Evolutionary conservation across 2,888 invertebrate genomes (phyloP).

Genomic region (Monochamus alternatus): DNA sequence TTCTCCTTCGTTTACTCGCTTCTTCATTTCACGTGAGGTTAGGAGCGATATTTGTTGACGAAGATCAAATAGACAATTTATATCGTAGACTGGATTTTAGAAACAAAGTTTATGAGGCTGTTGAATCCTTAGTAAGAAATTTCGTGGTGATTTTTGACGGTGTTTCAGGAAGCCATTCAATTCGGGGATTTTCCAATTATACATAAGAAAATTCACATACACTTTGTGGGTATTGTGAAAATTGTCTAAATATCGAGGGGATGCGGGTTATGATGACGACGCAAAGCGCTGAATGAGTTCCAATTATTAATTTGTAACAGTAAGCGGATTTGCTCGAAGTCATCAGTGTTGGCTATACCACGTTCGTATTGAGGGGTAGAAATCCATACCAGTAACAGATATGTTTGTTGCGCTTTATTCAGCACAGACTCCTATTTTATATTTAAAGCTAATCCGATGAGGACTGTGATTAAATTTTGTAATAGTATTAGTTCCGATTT

Average conservation of each 20-base stretch:
- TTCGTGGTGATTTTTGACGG: neutral
- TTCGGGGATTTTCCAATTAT: slow-evolving; percentile 1
- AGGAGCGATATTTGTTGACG: slow-evolving; percentile 12
- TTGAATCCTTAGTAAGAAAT: too few relatives aligned
- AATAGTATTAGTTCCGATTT: slow-evolving; percentile 25
- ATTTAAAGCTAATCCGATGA: slow-evolving; percentile 34
- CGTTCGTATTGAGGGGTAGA: slow-evolving; percentile 34
- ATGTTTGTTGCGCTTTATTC: slow-evolving; percentile 32
- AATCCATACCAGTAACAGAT: slow-evolving; percentile 35
- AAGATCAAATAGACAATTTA: slow-evolving; percentile 10
- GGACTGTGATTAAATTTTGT: slow-evolving; percentile 33
- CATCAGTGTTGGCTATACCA: slow-evolving; percentile 53
- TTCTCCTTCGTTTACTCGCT: slow-evolving; percentile 34
- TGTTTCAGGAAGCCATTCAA: slow-evolving; percentile 8
- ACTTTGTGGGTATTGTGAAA: slow-evolving; percentile 27
- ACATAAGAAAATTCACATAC: slow-evolving; percentile 22
- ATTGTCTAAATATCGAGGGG: slow-evolving; percentile 34
- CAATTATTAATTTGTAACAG: slow-evolving; percentile 62
- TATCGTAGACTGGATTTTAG: too few relatives aligned
- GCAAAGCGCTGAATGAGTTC: slow-evolving; percentile 54
- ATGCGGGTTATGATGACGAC: slow-evolving; percentile 57
- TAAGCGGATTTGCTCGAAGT: slow-evolving; percentile 61
- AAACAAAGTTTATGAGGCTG: too few relatives aligned
- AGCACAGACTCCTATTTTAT: slow-evolving; percentile 31
- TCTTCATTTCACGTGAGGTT: slow-evolving; percentile 22